Conservation (phyloP, 2,888 invertebrate species). For the Dicranocentrus wangi region DNA sequence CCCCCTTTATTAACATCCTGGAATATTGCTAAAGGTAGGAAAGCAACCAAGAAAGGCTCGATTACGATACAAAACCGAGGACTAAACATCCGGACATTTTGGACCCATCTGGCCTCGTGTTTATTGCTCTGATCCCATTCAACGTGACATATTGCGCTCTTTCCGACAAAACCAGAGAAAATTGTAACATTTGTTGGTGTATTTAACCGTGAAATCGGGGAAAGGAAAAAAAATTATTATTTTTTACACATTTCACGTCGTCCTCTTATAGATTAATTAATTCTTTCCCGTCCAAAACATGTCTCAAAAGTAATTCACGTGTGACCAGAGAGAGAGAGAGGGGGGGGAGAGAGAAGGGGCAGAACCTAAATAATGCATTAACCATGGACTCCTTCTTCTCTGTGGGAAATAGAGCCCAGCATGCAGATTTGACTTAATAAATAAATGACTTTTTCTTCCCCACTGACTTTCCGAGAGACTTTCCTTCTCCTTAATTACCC, state of each 20-base stretch:
- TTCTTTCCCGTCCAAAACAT: neutral
- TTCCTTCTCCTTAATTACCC: neutral
- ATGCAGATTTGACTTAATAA: constrained; percentile 49
- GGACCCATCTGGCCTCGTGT: too few species aligned
- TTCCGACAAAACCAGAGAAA: neutral
- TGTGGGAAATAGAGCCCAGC: too few species aligned
- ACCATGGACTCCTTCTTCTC: too few species aligned
- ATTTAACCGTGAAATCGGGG: neutral
- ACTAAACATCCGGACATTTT: too few species aligned
- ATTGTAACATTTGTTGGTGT: neutral
- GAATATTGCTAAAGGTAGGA: too few species aligned
- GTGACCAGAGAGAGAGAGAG: neutral
- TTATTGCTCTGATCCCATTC: constrained; percentile 9
- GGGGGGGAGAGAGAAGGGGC: too few species aligned
- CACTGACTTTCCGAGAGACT: neutral
- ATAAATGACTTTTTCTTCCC: constrained; percentile 36
- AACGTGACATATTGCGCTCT: neutral
- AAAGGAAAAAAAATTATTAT: too few species aligned
- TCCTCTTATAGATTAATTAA: neutral
- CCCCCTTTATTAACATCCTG: too few species aligned
- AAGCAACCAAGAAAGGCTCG: too few species aligned
- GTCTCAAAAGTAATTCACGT: neutral
- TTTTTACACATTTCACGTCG: too few species aligned
- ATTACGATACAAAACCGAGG: too few species aligned
- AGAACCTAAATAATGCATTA: too few species aligned